Conservation (phyloP, 2,113 vertebrate species). For the Porphyrio hochstetteri region DNA sequence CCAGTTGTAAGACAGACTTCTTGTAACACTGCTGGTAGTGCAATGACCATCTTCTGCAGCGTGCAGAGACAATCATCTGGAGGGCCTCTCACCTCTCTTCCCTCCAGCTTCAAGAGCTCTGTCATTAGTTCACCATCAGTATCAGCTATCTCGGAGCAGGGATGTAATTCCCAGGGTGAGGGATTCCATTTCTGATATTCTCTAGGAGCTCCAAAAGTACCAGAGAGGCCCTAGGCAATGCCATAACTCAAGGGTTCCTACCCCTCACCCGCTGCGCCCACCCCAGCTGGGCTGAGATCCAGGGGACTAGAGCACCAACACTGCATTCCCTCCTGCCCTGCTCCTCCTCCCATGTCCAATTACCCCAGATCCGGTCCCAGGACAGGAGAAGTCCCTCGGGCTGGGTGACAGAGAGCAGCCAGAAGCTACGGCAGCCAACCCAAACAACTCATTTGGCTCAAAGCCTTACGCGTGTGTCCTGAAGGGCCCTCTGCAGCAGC, state of each 20-base stretch:
- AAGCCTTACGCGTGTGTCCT: slow-evolving; percentile 1
- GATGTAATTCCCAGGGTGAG: too few relatives aligned
- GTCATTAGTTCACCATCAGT: accelerated
- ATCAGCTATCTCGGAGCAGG: not conserved
- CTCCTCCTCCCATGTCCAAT: not conserved
- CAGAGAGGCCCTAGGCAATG: accelerated
- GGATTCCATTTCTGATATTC: accelerated
- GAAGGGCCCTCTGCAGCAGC: slow-evolving; percentile 30
- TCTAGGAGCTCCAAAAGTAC: too few relatives aligned
- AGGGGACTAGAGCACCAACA: not conserved
- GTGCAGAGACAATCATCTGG: not conserved
- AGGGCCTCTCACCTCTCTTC: not conserved
- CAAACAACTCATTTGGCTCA: slow-evolving; percentile 42
- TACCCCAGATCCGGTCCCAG: slow-evolving; percentile 14
- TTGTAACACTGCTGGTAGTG: not conserved
- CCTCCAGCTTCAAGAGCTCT: not conserved
- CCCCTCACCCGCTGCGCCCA: accelerated
- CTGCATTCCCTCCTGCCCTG: not conserved
- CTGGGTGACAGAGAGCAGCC: not conserved
- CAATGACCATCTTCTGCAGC: not conserved
- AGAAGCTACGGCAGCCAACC: slow-evolving; percentile 27
- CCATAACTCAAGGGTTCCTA: accelerated
- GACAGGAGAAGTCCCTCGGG: slow-evolving; percentile 19
- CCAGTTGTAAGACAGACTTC: too few relatives aligned
- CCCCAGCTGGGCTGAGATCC: not conserved